Evolutionary conservation across 2,888 invertebrate genomes (phyloP).

Genomic region (Brenthis ino): DNA sequence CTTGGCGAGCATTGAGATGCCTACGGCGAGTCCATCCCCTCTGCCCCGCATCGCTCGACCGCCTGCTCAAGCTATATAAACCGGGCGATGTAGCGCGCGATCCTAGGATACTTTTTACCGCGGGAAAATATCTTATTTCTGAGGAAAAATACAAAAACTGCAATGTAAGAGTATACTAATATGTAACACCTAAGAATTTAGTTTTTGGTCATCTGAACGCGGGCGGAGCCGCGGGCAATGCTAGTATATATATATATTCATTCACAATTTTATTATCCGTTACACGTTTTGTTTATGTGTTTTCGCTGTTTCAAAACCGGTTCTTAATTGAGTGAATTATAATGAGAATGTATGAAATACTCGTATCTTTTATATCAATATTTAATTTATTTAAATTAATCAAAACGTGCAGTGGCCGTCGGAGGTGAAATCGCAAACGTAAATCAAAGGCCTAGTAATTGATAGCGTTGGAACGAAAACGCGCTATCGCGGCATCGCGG

Average conservation of each 20-base stretch:
- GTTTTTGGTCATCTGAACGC: too few species aligned
- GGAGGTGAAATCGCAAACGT: conserved; percentile 31
- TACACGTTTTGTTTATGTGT: conserved; percentile 24
- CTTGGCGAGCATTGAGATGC: too few species aligned
- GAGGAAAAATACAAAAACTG: too few species aligned
- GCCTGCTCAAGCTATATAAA: too few species aligned
- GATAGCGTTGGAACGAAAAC: conserved; percentile 31
- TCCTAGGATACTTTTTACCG: too few species aligned
- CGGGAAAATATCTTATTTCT: too few species aligned
- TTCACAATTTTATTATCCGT: conserved; percentile 54
- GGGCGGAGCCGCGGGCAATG: too few species aligned
- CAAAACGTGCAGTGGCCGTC: conserved; percentile 6
- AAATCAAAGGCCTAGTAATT: conserved; percentile 36
- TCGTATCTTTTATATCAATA: neutral
- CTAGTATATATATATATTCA: conserved; percentile 28
- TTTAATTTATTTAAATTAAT: neutral
- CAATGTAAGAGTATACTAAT: too few species aligned
- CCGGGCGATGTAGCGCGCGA: too few species aligned
- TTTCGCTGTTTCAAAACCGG: conserved; percentile 10
- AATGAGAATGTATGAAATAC: conserved; percentile 7
- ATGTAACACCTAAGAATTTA: too few species aligned
- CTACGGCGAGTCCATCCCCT: too few species aligned
- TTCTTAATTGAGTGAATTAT: conserved; percentile 24
- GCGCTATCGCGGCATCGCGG: conserved; percentile 26
- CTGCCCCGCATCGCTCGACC: too few species aligned